These are phyloP conservation scores for Scolopax bukidnonensis DNA, from an alignment of 2,797 vertebrate genomes.

Conservation along the genomic window DNA sequence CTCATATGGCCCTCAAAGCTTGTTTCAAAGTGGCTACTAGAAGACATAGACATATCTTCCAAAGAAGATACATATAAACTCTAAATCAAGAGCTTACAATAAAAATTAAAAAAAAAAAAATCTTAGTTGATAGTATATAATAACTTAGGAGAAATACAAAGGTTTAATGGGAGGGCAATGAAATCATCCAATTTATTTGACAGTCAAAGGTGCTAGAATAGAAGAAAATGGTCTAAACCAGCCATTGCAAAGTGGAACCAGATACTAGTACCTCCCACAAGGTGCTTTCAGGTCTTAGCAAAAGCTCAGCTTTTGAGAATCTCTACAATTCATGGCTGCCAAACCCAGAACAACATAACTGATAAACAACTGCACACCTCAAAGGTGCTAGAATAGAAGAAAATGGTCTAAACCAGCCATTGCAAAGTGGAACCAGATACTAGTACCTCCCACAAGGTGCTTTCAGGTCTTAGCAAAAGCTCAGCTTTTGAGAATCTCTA, in stretches of 20 bases:
- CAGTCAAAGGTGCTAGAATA: neutral
- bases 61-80: neutral
- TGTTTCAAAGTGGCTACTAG: neutral
- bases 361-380: neutral
- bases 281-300: neutral
- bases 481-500: neutral
- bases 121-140: neutral
- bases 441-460: neutral
- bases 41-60: neutral
- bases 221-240: neutral
- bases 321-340: neutral
- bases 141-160: neutral
- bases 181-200: neutral
- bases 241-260: neutral
- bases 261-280: neutral
- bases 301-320: neutral
- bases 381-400: neutral
- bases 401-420: neutral
- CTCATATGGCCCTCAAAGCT: neutral
- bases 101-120: neutral
- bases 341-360: neutral
- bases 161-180: neutral
- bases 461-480: neutral
- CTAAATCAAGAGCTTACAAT: neutral
- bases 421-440: neutral